phyloP scores from a whole-genome alignment of 2,113 vertebrate species.

The Grus americana region DNA sequence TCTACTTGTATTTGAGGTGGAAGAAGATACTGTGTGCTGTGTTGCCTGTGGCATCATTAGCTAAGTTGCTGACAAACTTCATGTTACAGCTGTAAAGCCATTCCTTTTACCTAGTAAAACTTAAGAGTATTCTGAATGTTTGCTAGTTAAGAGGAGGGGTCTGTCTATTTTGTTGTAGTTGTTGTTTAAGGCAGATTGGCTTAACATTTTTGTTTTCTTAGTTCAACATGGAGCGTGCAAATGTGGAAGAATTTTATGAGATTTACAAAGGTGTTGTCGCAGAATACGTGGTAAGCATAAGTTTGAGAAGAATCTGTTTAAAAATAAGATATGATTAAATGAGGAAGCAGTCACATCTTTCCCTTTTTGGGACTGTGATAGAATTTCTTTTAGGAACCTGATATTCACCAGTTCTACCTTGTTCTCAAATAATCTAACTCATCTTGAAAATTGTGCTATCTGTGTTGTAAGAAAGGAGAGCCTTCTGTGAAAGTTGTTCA shows the following conservation, averaged over 20 bases:
- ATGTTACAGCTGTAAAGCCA: background rate
- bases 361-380: background rate
- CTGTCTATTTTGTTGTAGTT: background rate
- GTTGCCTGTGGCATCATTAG: background rate
- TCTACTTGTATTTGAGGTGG: background rate
- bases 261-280: constrained; percentile 91
- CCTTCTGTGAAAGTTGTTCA: background rate
- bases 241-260: constrained; percentile 93
- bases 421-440: background rate
- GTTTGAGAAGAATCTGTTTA: background rate
- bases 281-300: constrained; percentile 88
- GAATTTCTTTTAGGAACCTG: background rate
- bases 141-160: background rate
- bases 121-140: background rate
- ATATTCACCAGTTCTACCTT: background rate
- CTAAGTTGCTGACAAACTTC: background rate
- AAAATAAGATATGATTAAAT: background rate
- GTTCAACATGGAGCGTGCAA: constrained; percentile 89
- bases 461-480: background rate
- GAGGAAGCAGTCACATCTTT: background rate
- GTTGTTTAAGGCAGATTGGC: background rate
- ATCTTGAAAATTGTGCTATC: background rate
- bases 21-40: background rate
- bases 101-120: background rate
- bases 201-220: constrained; percentile 55